Evolutionary conservation across 2,888 invertebrate genomes (phyloP).

Genomic region (Acanthopleura granulata): DNA sequence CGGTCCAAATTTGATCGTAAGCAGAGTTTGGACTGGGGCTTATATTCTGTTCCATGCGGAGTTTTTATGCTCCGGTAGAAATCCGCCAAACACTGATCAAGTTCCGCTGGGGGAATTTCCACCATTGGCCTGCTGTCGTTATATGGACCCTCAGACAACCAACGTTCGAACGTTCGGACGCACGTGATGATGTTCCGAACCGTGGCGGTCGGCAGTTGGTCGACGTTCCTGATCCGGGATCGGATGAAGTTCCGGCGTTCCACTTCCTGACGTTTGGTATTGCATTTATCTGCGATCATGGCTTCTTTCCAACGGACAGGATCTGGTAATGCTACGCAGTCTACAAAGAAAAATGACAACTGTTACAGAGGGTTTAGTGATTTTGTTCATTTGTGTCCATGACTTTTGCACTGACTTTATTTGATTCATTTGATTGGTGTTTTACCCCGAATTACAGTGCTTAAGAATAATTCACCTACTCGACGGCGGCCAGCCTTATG

Average conservation of each 20-base stretch:
- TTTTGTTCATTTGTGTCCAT: too few species aligned
- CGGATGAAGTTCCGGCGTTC: too few species aligned
- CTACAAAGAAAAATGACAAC: too few species aligned
- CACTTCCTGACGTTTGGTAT: too few species aligned
- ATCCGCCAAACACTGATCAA: background rate
- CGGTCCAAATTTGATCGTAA: background rate
- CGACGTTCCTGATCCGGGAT: background rate
- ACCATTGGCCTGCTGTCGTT: background rate
- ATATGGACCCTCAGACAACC: background rate
- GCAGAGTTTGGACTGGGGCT: conserved; percentile 4
- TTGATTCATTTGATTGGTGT: background rate
- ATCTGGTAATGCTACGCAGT: too few species aligned
- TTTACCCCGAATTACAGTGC: too few species aligned
- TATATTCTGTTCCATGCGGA: background rate
- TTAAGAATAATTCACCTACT: too few species aligned
- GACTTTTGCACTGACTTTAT: too few species aligned
- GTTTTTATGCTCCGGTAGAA: conserved; percentile 2
- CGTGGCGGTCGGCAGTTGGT: background rate
- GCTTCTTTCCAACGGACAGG: too few species aligned
- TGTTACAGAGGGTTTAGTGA: too few species aligned
- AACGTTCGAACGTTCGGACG: background rate
- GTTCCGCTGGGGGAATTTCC: background rate
- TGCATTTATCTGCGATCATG: too few species aligned
- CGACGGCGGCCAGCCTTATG: too few species aligned
- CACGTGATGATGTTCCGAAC: background rate